Percentiles rank a stretch among this genome's conserved stretches.
Conservation (phyloP, 2,888 invertebrate genomes). For the Polymixis flavicincta region DNA sequence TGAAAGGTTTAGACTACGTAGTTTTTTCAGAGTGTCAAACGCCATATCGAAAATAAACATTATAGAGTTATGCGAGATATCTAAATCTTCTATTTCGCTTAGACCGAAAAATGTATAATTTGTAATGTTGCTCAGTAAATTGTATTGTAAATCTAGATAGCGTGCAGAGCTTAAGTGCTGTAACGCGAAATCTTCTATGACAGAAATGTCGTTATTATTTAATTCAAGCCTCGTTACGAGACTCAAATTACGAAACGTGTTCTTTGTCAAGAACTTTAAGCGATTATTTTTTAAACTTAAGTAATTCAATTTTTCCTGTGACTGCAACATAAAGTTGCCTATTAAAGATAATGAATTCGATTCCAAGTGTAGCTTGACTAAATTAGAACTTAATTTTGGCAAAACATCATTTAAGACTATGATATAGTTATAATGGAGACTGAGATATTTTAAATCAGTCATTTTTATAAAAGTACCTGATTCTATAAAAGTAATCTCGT, state of each 20-base stretch:
- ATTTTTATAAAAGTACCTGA: slow-evolving; percentile 94
- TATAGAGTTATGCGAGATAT: slow-evolving; percentile 93
- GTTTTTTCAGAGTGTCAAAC: slow-evolving; percentile 94
- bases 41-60: slow-evolving; percentile 93
- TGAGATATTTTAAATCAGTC: slow-evolving; percentile 94
- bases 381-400: slow-evolving; percentile 92
- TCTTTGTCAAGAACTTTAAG: slow-evolving; percentile 93
- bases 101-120: slow-evolving; percentile 94
- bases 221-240: slow-evolving; percentile 94
- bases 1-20: slow-evolving; percentile 94
- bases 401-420: slow-evolving; percentile 95
- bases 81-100: slow-evolving; percentile 94
- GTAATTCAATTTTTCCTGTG: slow-evolving; percentile 95
- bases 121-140: slow-evolving; percentile 93
- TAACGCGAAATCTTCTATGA: slow-evolving; percentile 95
- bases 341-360: slow-evolving; percentile 94
- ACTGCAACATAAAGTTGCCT: slow-evolving; percentile 94
- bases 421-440: slow-evolving; percentile 95
- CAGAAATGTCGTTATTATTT: slow-evolving; percentile 94
- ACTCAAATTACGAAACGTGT: slow-evolving; percentile 94
- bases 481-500: slow-evolving; percentile 95
- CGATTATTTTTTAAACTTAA: slow-evolving; percentile 96
- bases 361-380: slow-evolving; percentile 94
- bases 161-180: slow-evolving; percentile 94
- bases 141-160: slow-evolving; percentile 94